A percentile compares a stretch with the other conserved stretches of the same genome.
Evolutionary conservation across 30 jellyfish, hydroid and myxozoan species (phyloP).

Genomic region (Cassiopea xamachana): DNA sequence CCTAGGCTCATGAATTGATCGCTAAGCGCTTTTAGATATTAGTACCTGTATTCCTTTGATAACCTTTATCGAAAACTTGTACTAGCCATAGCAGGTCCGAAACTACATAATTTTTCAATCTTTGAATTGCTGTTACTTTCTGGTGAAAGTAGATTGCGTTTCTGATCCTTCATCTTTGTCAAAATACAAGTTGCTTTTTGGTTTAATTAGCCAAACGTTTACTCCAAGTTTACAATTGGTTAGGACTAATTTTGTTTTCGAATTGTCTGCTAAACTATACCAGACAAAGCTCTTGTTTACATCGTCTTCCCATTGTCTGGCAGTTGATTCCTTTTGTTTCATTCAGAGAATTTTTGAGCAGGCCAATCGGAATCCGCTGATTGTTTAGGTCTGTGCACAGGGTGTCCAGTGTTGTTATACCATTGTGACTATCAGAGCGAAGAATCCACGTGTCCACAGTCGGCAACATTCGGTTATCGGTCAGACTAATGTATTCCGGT

Average conservation of each 20-base stretch:
- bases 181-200: not conserved
- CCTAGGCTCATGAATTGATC: not conserved
- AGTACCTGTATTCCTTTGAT: not conserved
- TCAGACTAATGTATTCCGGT: constrained; percentile 77
- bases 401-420: constrained; percentile 63
- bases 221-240: no score
- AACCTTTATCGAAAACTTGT: not conserved
- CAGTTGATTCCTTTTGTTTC: constrained; percentile 26
- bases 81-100: not conserved
- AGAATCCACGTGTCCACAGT: constrained; percentile 98
- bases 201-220: no score
- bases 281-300: constrained; percentile 37
- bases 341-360: constrained; percentile 51
- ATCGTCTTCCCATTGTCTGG: constrained; percentile 33
- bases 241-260: not conserved
- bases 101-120: not conserved
- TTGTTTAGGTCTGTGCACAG: constrained; percentile 51
- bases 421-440: constrained; percentile 89
- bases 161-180: not conserved
- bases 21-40: not conserved
- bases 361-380: constrained; percentile 38
- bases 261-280: not conserved
- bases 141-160: no score
- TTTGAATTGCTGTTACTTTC: no score
- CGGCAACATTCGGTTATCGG: constrained; percentile 58